Evolutionary conservation across 2,113 vertebrate species (phyloP).

Genomic region (Megalops atlanticus): DNA sequence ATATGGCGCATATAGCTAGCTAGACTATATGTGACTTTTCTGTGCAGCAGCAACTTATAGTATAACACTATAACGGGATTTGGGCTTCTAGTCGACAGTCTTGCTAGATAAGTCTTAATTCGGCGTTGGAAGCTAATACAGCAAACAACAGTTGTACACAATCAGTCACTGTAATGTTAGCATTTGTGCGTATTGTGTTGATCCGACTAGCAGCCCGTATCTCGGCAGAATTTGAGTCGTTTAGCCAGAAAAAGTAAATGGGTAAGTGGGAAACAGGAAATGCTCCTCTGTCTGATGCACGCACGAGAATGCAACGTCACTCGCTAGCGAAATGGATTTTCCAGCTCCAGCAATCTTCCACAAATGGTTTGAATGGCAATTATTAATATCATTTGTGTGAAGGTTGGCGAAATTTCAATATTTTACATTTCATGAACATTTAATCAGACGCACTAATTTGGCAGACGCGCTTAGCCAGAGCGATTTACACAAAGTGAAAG

Average conservation of each 20-base stretch:
- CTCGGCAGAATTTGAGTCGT: not conserved
- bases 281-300: not conserved
- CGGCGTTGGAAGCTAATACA: not conserved
- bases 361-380: too few relatives aligned
- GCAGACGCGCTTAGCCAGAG: too few relatives aligned
- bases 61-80: not conserved
- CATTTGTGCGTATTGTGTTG: not conserved
- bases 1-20: not conserved
- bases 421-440: too few relatives aligned
- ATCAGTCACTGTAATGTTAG: not conserved
- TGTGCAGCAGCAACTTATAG: not conserved
- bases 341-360: too few relatives aligned
- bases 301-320: not conserved
- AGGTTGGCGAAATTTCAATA: too few relatives aligned
- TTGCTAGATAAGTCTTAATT: too few relatives aligned
- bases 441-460: too few relatives aligned
- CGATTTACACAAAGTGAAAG: too few relatives aligned
- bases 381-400: too few relatives aligned
- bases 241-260: not conserved
- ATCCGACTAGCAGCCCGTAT: not conserved
- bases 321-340: too few relatives aligned
- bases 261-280: slow-evolving; percentile 1
- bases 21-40: not conserved
- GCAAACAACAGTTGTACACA: not conserved
- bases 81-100: not conserved